Evolutionary conservation across 2,113 vertebrate genomes (phyloP).

Genomic region (Amblyornis subalaris): DNA sequence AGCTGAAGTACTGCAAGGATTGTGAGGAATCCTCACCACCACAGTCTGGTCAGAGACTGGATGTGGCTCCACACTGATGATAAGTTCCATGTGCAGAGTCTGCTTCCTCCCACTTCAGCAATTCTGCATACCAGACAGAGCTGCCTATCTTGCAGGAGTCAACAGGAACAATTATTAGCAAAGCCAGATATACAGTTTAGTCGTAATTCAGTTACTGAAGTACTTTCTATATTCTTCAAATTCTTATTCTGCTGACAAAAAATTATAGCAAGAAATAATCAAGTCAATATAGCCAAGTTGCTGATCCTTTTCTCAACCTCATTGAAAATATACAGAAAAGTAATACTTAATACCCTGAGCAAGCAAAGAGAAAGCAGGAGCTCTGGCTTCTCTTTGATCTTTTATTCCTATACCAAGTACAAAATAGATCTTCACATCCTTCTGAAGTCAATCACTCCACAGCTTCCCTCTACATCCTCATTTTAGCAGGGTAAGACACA

Average conservation of each 20-base stretch:
- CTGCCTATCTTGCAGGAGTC: neutral
- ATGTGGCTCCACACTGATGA: fast-evolving
- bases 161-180: neutral
- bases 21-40: neutral
- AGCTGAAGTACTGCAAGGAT: fast-evolving
- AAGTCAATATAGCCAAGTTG: neutral
- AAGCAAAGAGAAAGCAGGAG: neutral
- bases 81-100: neutral
- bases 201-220: neutral
- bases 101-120: neutral
- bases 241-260: neutral
- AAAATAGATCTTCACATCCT: neutral
- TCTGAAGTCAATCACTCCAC: neutral
- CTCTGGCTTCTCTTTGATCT: neutral
- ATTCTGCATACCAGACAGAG: neutral
- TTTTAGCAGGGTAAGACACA: neutral
- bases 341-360: neutral
- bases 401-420: neutral
- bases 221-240: neutral
- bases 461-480: neutral
- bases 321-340: neutral
- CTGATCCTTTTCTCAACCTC: neutral
- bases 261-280: neutral
- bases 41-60: neutral
- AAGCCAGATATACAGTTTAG: neutral